phyloP scores from a whole-genome alignment of 1,140 invertebrate genomes.

The Cydia strobilella region DNA sequence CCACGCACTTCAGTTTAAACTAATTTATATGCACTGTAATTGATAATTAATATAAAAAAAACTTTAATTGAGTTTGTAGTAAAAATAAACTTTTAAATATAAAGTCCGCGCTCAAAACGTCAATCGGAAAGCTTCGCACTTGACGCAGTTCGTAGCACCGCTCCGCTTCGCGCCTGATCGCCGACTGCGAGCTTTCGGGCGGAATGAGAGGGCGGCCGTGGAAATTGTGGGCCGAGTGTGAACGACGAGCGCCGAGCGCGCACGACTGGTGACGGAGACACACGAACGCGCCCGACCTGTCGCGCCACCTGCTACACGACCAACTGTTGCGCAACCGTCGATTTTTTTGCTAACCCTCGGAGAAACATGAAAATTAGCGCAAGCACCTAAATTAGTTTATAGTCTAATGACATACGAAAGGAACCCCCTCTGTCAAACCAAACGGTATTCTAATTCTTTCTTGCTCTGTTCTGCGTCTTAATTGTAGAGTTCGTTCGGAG shows the following conservation, averaged over 20 bases:
- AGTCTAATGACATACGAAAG: constrained; percentile 29
- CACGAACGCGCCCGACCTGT: constrained; percentile 59
- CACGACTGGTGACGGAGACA: constrained; percentile 40
- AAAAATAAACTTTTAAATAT: constrained; percentile 11
- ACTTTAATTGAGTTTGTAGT: constrained; percentile 24
- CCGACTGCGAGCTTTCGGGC: constrained; percentile 76
- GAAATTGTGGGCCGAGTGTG: constrained; percentile 57
- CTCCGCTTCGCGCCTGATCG: constrained; percentile 59
- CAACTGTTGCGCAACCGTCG: constrained; percentile 79
- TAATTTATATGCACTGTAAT: constrained; percentile 10
- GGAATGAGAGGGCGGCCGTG: constrained; percentile 74
- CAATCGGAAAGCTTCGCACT: constrained; percentile 40
- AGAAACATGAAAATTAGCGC: constrained; percentile 66
- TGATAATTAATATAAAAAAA: constrained; percentile 19
- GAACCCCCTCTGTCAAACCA: not conserved
- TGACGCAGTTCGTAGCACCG: constrained; percentile 49
- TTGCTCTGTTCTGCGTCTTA: constrained; percentile 32
- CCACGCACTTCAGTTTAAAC: constrained; percentile 34
- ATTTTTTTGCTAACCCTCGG: constrained; percentile 69
- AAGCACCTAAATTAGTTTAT: constrained; percentile 42
- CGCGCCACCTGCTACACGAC: constrained; percentile 71
- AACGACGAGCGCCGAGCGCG: constrained; percentile 45
- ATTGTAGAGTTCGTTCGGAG: constrained; percentile 33
- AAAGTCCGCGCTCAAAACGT: constrained; percentile 28
- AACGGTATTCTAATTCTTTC: not conserved